Conservation (phyloP, 2,113 vertebrate genomes). For the Hemicordylus capensis region DNA sequence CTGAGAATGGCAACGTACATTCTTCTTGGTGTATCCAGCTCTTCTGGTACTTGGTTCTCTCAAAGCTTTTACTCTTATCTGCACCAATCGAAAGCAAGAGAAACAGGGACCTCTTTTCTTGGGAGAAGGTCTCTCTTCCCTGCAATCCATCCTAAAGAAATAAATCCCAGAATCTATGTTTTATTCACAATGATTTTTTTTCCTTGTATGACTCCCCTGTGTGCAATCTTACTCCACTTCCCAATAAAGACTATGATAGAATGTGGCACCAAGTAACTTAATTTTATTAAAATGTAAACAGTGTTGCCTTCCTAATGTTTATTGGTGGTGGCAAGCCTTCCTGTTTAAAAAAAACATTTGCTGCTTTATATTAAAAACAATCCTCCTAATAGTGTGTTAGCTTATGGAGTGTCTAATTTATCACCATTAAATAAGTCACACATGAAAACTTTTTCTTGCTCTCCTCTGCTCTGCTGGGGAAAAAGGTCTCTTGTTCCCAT, state of each 20-base stretch:
- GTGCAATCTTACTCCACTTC: conserved; percentile 77
- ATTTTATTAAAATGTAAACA: conserved; percentile 71
- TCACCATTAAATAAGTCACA: conserved; percentile 50
- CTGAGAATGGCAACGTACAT: neutral
- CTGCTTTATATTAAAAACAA: conserved; percentile 58
- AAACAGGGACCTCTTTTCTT: fast-evolving
- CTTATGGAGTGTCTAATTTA: conserved; percentile 49
- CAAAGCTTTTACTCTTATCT: neutral
- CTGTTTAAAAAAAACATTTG: conserved; percentile 53
- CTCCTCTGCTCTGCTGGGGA: conserved; percentile 45
- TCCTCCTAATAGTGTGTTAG: conserved; percentile 59
- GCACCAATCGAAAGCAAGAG: neutral
- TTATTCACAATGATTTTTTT: conserved; percentile 72
- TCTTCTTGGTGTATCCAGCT: neutral
- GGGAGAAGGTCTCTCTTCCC: conserved; percentile 29
- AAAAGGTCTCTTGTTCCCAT: conserved; percentile 1
- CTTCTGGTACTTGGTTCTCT: neutral
- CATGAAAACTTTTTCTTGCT: conserved; percentile 6
- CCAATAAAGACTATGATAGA: conserved; percentile 74
- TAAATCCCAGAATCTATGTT: conserved; percentile 70
- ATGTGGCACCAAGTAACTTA: conserved; percentile 69
- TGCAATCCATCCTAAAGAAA: conserved; percentile 62
- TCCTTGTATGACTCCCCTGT: conserved; percentile 67
- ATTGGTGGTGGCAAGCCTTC: conserved; percentile 40
- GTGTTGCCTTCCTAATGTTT: conserved; percentile 47